These are phyloP conservation scores for Nipponia nippon DNA, from an alignment of 2,113 vertebrate genomes.

Conservation along the genomic window DNA sequence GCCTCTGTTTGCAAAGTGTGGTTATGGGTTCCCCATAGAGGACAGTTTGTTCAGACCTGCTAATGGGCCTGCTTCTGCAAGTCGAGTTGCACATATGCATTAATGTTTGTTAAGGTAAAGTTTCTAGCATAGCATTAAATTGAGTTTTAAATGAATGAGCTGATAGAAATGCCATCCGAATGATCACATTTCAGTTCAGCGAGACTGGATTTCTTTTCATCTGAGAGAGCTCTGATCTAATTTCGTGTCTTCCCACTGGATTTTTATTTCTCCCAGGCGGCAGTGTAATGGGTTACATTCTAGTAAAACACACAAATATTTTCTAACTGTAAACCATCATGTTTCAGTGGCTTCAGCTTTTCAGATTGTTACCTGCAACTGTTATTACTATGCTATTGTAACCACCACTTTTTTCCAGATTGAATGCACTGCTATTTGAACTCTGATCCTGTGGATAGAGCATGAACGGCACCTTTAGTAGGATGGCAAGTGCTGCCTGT, in stretches of 20 bases:
- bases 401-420: not conserved
- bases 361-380: constrained; percentile 16
- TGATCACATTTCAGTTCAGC: constrained; percentile 3
- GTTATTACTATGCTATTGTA: not conserved
- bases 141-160: not conserved
- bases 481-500: not conserved
- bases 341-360: constrained; percentile 32
- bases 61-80: not conserved
- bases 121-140: not conserved
- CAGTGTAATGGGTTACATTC: not conserved
- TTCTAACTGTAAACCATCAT: constrained; percentile 1
- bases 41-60: not conserved
- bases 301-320: constrained; percentile 37
- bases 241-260: not conserved
- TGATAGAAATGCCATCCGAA: not conserved
- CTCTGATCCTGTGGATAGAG: not conserved
- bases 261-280: constrained; percentile 15
- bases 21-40: not conserved
- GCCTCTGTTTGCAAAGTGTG: not conserved
- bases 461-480: not conserved
- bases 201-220: constrained; percentile 8
- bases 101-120: not conserved
- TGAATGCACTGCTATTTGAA: constrained; percentile 25
- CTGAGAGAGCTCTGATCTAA: constrained; percentile 21
- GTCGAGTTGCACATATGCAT: not conserved